Evolutionary conservation across 2,797 vertebrate species (phyloP), one percentile per base, ranked within the genome.

Genomic region (Esox lucius): DNA sequence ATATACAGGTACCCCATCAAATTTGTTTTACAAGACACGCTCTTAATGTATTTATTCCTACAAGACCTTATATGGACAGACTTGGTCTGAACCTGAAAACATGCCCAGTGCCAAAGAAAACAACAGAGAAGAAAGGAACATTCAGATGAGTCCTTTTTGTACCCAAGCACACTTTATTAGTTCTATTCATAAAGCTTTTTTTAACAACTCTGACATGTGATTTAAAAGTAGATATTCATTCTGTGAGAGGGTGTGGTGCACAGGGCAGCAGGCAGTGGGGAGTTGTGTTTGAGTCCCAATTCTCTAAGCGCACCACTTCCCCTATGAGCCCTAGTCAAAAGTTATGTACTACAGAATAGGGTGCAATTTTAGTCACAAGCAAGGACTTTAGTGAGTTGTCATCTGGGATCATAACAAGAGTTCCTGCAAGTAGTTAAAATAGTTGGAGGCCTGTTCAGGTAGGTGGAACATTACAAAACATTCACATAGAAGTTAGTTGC

Each of bases 81-180:
- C 42, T 31, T 31, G 28, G 1, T 31, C 28, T 31, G 28, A 31
- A 31, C 28, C 28, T 1, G 28, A 31, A 31, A 31, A 31, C 28
- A 11, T 11, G 42, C 3, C 39, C 22, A 72, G 5, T 22, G 19
- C 61, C 11, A 11, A 31, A 31, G 15, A 56, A 7, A 56, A 56
- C 53, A n/a, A 49, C 17, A 24, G 4, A 56, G 69, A 61, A n/a
- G 71, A 22, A 35, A 39, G 64, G 12, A 48, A 0, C 7, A 67
- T 64, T 59, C 35, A 39, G 2, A 46, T 42, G 13, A 46, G 12
- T 46, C 42, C 9, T 46, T 46, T 46, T 46, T 68, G 42, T 81
- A 88, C 86, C 83, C 89, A 84, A 91, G 74, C 87, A 84, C 59
- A 82, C 56, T 87, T 93, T 84, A 91, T 91, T 93, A 73, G 72